A percentile compares a stretch with the other conserved stretches of the same genome.
phyloP scores from a whole-genome alignment of 2,113 vertebrate genomes.

The Heterocephalus glaber region DNA sequence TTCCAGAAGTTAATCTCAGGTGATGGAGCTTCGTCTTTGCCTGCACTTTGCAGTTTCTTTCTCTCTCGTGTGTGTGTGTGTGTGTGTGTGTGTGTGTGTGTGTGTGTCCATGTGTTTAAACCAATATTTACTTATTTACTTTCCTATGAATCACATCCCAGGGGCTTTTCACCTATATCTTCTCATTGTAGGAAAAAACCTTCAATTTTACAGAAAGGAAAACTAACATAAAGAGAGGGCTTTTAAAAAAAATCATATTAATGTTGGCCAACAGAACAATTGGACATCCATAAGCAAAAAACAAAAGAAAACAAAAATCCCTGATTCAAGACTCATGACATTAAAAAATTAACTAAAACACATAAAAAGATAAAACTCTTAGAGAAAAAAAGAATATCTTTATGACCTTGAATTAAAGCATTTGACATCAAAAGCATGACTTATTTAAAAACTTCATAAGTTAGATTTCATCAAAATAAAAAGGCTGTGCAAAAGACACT shows the following conservation, averaged over 20 bases:
- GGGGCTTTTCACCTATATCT: neutral
- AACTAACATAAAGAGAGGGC: neutral
- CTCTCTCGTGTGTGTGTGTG: too few relatives aligned
- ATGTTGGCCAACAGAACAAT: neutral
- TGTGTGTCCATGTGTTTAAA: neutral
- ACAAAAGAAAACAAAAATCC: neutral
- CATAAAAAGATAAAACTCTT: neutral
- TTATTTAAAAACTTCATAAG: neutral
- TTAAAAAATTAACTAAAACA: constrained; percentile 17
- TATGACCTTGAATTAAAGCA: neutral
- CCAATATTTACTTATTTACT: neutral
- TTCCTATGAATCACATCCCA: neutral
- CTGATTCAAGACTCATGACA: neutral
- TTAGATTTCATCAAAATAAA: neutral
- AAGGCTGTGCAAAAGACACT: neutral
- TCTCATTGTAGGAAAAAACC: neutral
- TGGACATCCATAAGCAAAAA: neutral
- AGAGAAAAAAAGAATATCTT: neutral
- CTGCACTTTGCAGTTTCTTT: neutral
- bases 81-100: neutral
- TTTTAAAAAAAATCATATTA: neutral
- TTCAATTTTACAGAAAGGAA: neutral
- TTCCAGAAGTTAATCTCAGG: neutral
- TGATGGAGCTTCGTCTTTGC: neutral
- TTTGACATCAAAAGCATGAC: neutral